Evolutionary conservation across 1,140 invertebrate species (phyloP).

Genomic region (Apocrypta bakeri): DNA sequence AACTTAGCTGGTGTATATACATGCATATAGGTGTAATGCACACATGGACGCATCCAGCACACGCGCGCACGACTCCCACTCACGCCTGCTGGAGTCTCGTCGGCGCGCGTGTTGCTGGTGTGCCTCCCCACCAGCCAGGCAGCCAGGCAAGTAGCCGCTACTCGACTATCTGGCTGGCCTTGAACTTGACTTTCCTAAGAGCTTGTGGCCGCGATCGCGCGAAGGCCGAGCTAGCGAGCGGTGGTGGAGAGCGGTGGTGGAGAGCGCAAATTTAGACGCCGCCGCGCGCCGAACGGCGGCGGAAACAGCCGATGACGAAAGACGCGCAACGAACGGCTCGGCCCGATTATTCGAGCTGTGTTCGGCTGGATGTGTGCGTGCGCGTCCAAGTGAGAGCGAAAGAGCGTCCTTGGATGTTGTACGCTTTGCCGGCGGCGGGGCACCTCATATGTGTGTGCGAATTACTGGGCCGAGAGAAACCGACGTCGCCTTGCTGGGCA

Average conservation of each 20-base stretch:
- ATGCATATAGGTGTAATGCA: neutral
- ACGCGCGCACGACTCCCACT: slow-evolving; percentile 10
- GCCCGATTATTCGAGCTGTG: neutral
- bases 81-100: neutral
- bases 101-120: slow-evolving; percentile 47
- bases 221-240: slow-evolving; percentile 56
- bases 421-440: neutral
- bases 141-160: no score
- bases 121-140: no score
- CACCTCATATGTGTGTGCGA: neutral
- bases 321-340: neutral
- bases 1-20: neutral
- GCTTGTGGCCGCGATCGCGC: slow-evolving; percentile 57
- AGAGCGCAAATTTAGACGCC: slow-evolving; percentile 49
- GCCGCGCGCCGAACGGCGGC: slow-evolving; percentile 59
- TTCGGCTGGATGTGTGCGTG: neutral
- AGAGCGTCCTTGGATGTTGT: neutral
- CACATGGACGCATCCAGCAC: neutral
- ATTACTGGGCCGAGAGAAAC: no score
- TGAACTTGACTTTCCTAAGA: slow-evolving; percentile 68
- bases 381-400: neutral
- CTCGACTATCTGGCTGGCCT: slow-evolving; percentile 61
- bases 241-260: slow-evolving; percentile 56
- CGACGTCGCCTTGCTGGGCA: neutral
- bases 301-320: slow-evolving; percentile 64